Evolutionary conservation across 2,888 invertebrate genomes (phyloP), one percentile per base, ranked within the genome.

Genomic region (Thelaira solivaga): DNA sequence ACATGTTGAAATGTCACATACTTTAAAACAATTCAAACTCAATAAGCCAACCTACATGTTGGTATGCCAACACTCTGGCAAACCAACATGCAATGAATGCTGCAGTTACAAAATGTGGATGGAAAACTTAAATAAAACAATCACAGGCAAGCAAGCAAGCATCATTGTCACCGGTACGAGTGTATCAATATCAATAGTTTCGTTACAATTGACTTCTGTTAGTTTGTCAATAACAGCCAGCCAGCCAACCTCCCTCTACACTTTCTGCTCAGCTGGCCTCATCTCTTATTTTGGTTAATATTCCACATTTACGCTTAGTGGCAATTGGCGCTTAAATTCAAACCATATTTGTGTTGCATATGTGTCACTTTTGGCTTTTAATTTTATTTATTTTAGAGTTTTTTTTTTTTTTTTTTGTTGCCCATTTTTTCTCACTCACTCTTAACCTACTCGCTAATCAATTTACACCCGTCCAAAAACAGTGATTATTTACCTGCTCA

Each of bases 1-100:
- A 78, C 78, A 78, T 78, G 78, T 74, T 74, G 55, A 69, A 78
- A 78, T 78, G 78, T 78, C 78, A 74, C 78, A 74, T 74, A 78
- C 67, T 74, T 59, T 43, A 43, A 68, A 59, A 65, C 69, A 78
- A 78, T 78, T 75, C 74, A 69, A 78, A 74, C 78, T 74, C 69
- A 78, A 78, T 78, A 78, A 74, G 53, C 69, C n/a, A 74, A 55
- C 45, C 74, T 71, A 78, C 78, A 78, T 78, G 78, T 75, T 65
- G 78, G 61, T 43, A 78, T 78, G 64, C 18, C 74, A 69, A 65
- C 62, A 76, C 59, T 16, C 16, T n/a, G 11, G 11, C 26, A 61
- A 24, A n/a, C n/a, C 49, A 67, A 16, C 65, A 65, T 34, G 18
- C 43, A 55, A 11, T 24, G 26, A n/a, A 13, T n/a, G 20, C 26